phyloP scores from a whole-genome alignment of 2,113 vertebrate genomes.

The Catharus minimus region DNA sequence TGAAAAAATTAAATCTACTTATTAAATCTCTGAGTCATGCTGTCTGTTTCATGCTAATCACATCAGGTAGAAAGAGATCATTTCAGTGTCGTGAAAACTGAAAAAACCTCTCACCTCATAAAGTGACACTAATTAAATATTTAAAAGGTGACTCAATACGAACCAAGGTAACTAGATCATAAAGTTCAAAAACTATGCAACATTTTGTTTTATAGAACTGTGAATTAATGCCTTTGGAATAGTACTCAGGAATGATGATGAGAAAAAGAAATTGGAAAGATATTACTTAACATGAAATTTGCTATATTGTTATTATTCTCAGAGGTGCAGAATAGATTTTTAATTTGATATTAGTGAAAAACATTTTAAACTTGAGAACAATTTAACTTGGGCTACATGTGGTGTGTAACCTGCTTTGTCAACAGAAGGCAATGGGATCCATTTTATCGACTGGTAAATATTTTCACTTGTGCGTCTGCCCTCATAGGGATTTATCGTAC shows the following conservation, averaged over 20 bases:
- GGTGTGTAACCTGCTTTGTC: background rate
- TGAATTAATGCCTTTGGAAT: background rate
- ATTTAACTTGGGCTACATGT: background rate
- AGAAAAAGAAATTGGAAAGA: background rate
- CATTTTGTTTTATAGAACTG: background rate
- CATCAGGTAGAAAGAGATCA: background rate
- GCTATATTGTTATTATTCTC: background rate
- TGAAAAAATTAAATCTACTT: background rate
- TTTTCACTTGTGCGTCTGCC: background rate
- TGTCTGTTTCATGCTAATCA: background rate
- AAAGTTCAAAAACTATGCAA: background rate
- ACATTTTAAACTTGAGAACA: background rate
- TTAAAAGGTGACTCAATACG: background rate
- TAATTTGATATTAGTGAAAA: background rate
- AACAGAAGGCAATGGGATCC: background rate
- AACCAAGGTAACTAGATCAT: background rate
- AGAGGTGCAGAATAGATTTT: background rate
- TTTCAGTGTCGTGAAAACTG: background rate
- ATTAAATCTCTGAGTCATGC: background rate
- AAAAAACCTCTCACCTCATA: background rate
- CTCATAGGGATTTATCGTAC: background rate
- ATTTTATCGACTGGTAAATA: slow-evolving; percentile 49
- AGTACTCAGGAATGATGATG: background rate
- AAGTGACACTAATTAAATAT: background rate
- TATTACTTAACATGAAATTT: background rate